Evolutionary conservation across 2,888 invertebrate genomes (phyloP).

Genomic region (Carcina quercana): DNA sequence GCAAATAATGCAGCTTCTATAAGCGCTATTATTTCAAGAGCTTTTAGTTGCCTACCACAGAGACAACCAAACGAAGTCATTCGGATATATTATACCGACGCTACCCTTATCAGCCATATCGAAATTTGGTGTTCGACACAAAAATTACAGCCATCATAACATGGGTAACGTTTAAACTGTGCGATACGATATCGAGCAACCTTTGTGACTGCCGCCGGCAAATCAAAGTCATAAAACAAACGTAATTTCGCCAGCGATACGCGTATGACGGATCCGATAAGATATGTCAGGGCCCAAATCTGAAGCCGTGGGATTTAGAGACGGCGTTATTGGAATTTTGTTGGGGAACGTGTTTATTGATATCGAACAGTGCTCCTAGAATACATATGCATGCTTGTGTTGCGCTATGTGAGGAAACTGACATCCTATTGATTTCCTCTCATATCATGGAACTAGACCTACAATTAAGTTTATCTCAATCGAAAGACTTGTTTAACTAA

Average conservation of each 20-base stretch:
- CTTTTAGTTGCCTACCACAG: too few species aligned
- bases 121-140: conserved; percentile 68
- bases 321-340: conserved; percentile 51
- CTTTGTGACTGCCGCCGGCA: conserved; percentile 65
- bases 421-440: too few species aligned
- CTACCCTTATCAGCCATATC: conserved; percentile 53
- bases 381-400: too few species aligned
- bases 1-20: too few species aligned
- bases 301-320: conserved; percentile 65
- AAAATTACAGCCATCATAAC: conserved; percentile 72
- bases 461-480: too few species aligned
- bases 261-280: conserved; percentile 44
- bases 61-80: too few species aligned
- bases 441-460: too few species aligned
- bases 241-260: conserved; percentile 65
- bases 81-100: conserved; percentile 36
- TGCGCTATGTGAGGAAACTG: too few species aligned
- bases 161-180: conserved; percentile 51
- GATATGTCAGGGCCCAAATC: conserved; percentile 66
- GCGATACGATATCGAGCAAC: conserved; percentile 40
- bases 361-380: too few species aligned
- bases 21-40: too few species aligned
- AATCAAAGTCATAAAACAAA: conserved; percentile 73
- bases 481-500: too few species aligned
- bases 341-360: conserved; percentile 9